Base-by-base conservation (phyloP, 2,797 vertebrate species). In the Peromyscus nudipes region DNA sequence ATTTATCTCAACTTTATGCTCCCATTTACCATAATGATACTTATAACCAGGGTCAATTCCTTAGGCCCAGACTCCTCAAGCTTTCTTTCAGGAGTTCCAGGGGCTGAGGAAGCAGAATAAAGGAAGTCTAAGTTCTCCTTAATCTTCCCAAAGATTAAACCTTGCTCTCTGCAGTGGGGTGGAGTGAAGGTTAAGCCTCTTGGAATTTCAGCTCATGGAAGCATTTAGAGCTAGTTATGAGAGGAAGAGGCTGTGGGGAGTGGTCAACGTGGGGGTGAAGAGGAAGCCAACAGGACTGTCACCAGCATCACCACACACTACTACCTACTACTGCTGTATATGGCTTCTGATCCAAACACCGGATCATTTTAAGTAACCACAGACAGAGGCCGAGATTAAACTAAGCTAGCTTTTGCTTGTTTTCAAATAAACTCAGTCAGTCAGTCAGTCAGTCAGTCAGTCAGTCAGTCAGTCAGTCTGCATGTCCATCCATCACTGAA, bases 341-440 rank as follows among this genome's bases (percentile, higher is more conserved):
- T 0, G 4, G 79, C 27, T 88, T 87, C 49, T 2, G 25, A 52
- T 76, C 60, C 62, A 85, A 34, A 83, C 6, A 52, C 1, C 43
- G 64, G 86, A 37, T 6, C 60, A 21, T 49, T 65, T 87, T 71
- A 49, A 92, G n/a, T 52, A 31, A 67, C 29, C 46, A 43, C 29
- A 73, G 14, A 43, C 1, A 83, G n/a, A 88, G 46, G 52, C 67
- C 43, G 73, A 79, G n/a, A 57, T n/a, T n/a, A 62, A 76, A 52
- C 17, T 75, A 52, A 92, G 25, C 75, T 57, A 64, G n/a, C 55
- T 40, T 84, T 92, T 55, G 40, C 6, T 94, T 21, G n/a, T 64
- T 95, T 95, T 93, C 23, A 69, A 85, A 57, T 46, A 83, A 62
- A 62, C 62, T 55, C 52, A 27, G 37, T 81, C 34, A 57, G 14